phyloP scores from a whole-genome alignment of 2,888 invertebrate species.

The Eupithecia dodoneata region DNA sequence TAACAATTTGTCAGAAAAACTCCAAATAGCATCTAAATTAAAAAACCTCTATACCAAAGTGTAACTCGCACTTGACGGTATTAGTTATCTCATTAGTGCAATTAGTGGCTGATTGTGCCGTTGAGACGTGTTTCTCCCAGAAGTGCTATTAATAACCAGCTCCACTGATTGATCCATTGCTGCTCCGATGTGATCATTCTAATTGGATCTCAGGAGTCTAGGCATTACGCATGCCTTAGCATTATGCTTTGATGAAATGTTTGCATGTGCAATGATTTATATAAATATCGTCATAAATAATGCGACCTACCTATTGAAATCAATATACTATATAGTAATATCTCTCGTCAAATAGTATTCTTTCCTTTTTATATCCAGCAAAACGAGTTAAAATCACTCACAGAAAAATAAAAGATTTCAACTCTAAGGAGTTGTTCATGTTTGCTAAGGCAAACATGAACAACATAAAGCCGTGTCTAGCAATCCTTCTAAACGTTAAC shows the following conservation, averaged over 20 bases:
- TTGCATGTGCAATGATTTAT: not conserved
- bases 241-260: not conserved
- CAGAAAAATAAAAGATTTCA: not conserved
- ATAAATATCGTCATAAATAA: not conserved
- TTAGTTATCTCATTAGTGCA: not conserved
- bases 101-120: not conserved
- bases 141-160: not conserved
- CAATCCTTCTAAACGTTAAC: not conserved
- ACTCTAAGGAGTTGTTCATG: not conserved
- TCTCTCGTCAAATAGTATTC: not conserved
- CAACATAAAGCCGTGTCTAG: not conserved
- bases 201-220: not conserved
- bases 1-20: too few species aligned
- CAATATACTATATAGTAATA: not conserved
- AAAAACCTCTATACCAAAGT: not conserved
- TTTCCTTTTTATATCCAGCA: not conserved
- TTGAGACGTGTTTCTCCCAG: not conserved
- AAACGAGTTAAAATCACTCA: not conserved
- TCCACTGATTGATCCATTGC: not conserved
- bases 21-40: too few species aligned
- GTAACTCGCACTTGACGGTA: not conserved
- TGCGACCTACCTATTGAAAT: not conserved
- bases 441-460: not conserved
- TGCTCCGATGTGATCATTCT: not conserved
- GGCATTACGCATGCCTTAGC: not conserved